These are phyloP conservation scores for Phania funesta DNA, from an alignment of 2,888 invertebrate species.

Conservation along the genomic window DNA sequence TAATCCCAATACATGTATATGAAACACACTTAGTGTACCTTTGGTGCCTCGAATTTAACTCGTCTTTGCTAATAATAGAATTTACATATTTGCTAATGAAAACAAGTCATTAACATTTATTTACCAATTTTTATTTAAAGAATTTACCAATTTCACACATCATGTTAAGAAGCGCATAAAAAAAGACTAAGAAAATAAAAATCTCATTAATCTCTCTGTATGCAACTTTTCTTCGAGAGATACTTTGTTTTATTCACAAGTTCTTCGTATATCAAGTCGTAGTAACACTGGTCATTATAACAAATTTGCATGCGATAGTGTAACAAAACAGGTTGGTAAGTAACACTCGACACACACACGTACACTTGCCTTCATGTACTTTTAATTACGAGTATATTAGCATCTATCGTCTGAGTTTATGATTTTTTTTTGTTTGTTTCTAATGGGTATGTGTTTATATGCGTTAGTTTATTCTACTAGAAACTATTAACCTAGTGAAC, in stretches of 20 bases:
- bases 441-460: constrained; percentile 21
- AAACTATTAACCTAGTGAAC: constrained; percentile 65
- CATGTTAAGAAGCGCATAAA: not conserved
- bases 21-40: too few relatives aligned
- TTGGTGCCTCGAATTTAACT: too few relatives aligned
- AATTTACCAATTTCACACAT: constrained; percentile 5
- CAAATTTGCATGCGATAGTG: constrained; percentile 55
- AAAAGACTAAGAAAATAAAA: not conserved
- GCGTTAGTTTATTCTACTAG: constrained; percentile 38
- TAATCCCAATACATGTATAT: too few relatives aligned
- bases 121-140: constrained; percentile 7
- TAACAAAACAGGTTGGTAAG: constrained; percentile 27
- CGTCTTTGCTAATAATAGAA: too few relatives aligned
- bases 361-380: not conserved
- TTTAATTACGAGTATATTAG: not conserved
- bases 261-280: not conserved
- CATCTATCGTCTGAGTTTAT: not conserved
- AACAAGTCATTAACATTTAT: not conserved
- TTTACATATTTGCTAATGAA: too few relatives aligned
- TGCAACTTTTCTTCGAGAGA: constrained; percentile 39
- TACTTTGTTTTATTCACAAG: constrained; percentile 25
- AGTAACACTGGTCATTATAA: constrained; percentile 59
- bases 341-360: not conserved
- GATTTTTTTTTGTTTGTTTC: not conserved
- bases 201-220: constrained; percentile 42